Base-by-base conservation (phyloP, 2,113 vertebrate species). In the Ageneiosus marmoratus region DNA sequence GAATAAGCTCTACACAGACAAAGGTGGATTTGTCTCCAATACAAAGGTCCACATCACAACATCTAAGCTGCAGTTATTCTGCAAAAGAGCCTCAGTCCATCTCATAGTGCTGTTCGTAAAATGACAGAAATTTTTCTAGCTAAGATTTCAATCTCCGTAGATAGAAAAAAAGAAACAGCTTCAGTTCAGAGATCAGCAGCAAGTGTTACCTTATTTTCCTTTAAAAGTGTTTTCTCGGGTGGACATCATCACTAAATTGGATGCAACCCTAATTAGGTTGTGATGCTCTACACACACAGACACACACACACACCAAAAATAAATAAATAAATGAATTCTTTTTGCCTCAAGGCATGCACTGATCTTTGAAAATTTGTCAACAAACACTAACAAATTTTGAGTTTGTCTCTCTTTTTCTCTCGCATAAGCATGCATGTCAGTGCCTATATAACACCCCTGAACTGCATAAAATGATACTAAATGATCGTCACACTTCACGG, bases 331-430 rank as follows among this genome's bases (percentile, higher is more conserved):
- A n/a, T n/a, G n/a, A 13, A n/a, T 37, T 1, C 20, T 44, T 29
- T 37, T 81, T 81, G 67, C 79, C 67, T 15, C n/a, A 81, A 51
- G 79, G 46, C 67, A 72, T 72, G n/a, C 46, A 72, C 29, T 80
- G 63, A 81, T 81, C 67, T 58, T 44, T 46, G 4, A 60, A 48
- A 16, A 44, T 56, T 44, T 79, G 77, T 48, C 77, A 58, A 79
- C 58, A 63, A 78, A 78, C 55, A 44, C 24, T 46, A 1, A 37
- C 18, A 70, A 48, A 48, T 60, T 41, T 24, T n/a, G 58, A 63
- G 32, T 41, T 48, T 62, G 41, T 62, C 13, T 50, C 12, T 74
- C 18, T 20, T 20, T 65, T 37, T 69, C 8, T 41, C 16, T 37
- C 5, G 44, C 50, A 29, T 29, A 18, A 12, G 34, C 12, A 7